Conservation (phyloP, 2,888 invertebrate genomes). For the Furcula furcula region DNA sequence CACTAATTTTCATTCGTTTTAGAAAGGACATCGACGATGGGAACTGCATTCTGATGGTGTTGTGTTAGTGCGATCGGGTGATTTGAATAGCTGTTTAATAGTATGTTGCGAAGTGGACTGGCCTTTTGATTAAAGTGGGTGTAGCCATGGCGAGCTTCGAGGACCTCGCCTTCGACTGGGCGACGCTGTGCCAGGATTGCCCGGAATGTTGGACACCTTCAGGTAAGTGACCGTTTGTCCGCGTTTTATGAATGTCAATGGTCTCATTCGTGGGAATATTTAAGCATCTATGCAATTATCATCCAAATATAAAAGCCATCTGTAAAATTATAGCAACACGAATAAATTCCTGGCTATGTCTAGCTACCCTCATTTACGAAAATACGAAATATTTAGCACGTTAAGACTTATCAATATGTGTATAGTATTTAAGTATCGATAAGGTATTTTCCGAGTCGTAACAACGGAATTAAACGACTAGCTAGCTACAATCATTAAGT, state of each 20-base stretch:
- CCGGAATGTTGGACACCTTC: slow-evolving; percentile 83
- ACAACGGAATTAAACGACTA: too few species aligned
- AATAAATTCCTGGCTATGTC: too few species aligned
- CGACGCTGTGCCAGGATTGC: slow-evolving; percentile 82
- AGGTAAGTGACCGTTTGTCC: slow-evolving; percentile 71
- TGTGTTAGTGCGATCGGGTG: slow-evolving; percentile 54
- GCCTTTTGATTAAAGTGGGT: slow-evolving; percentile 43
- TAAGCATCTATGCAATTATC: too few species aligned
- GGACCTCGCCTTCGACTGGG: slow-evolving; percentile 85
- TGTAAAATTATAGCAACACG: too few species aligned
- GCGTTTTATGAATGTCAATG: slow-evolving; percentile 6
- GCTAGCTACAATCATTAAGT: too few species aligned
- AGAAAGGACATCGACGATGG: slow-evolving; percentile 15
- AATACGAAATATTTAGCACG: too few species aligned
- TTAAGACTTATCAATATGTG: too few species aligned
- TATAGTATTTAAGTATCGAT: too few species aligned
- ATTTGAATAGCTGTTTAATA: slow-evolving; percentile 38
- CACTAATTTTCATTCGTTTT: slow-evolving; percentile 4
- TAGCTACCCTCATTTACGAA: too few species aligned
- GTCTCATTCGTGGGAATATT: too few species aligned
- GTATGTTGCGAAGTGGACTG: slow-evolving; percentile 51
- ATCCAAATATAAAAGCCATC: too few species aligned
- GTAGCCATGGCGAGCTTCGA: slow-evolving; percentile 83
- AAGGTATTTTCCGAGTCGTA: too few species aligned
- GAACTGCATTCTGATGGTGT: slow-evolving; percentile 39